Evolutionary conservation across 2,888 invertebrate species (phyloP).

Genomic region (Nemapogon koenigi): DNA sequence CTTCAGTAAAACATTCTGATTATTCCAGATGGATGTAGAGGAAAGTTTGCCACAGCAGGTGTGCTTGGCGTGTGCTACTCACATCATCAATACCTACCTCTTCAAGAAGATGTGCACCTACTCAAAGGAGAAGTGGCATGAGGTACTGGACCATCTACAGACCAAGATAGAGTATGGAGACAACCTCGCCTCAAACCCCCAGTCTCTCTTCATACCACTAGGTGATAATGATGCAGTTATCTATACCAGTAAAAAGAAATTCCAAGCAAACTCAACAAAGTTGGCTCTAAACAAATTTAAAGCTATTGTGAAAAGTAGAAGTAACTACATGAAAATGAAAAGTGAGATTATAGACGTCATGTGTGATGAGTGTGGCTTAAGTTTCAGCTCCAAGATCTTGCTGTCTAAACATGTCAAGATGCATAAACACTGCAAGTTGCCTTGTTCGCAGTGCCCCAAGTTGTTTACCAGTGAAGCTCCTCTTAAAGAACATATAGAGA

Average conservation of each 20-base stretch:
- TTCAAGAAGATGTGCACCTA: conserved; percentile 32
- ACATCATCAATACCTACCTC: conserved; percentile 30
- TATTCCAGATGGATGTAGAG: conserved; percentile 31
- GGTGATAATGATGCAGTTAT: conserved; percentile 27
- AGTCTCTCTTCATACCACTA: conserved; percentile 30
- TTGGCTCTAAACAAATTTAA: conserved; percentile 29
- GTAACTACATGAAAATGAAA: conserved; percentile 23
- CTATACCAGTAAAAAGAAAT: conserved; percentile 29
- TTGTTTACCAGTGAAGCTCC: conserved; percentile 23
- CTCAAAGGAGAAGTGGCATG: conserved; percentile 31
- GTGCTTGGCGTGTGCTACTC: conserved; percentile 33
- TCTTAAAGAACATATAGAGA: conserved; percentile 6
- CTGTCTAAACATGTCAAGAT: conserved; percentile 29
- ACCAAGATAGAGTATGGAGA: conserved; percentile 24
- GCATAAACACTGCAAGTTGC: conserved; percentile 25
- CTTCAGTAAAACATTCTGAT: too few relatives aligned
- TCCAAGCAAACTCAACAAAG: conserved; percentile 23
- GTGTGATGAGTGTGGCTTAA: conserved; percentile 35
- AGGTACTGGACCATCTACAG: conserved; percentile 23
- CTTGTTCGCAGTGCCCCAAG: conserved; percentile 36
- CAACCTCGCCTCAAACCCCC: conserved; percentile 21
- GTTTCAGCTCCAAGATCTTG: conserved; percentile 23
- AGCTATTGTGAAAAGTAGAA: conserved; percentile 26
- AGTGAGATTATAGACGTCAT: conserved; percentile 14
- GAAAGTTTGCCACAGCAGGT: conserved; percentile 31